Base-by-base conservation (phyloP, 2,797 vertebrate species). In the Fratercula arctica region DNA sequence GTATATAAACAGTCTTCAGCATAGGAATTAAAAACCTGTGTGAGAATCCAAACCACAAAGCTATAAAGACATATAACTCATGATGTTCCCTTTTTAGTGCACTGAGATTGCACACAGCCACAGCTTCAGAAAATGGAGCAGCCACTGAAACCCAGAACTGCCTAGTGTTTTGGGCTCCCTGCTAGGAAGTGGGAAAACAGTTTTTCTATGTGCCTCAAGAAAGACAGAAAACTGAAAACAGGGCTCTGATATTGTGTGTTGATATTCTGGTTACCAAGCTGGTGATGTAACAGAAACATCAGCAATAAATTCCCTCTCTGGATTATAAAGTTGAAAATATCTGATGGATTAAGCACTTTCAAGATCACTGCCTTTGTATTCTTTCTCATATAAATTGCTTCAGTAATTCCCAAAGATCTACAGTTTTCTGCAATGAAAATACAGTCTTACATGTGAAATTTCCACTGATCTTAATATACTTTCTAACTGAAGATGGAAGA, bases 31-130 rank as follows among this genome's bases (percentile, higher is more conserved):
- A 96, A 96, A 96, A 86, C 43, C 85, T 94, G 85, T 93, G 95
- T 90, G 89, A 95, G 93, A 95, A 96, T 95, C 91, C 94, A 95
- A 96, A 96, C 96, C 96, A 91, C 95, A 96, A 94, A 90, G 59
- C 83, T 84, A 78, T 93, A 87, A 95, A 96, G 89, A 78, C 75
- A 51, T 87, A 87, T 90, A 97, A 97, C 91, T 96, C 92, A 93
- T 83, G 68, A 89, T 92, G 85, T 70, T 93, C 89, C 75, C 94
- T 92, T 90, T 96, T 95, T 85, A 93, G 68, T 80, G 48, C 31
- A 64, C 70, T 57, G 68, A 91, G 93, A 89, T 61, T 95, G 76
- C 82, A 87, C 78, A 77, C 51, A 95, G 90, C 13, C 89, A 59
- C 78, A 91, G 73, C 82, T 85, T 95, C 75, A 92, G 76, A 95